phyloP scores from a whole-genome alignment of 2,797 vertebrate species.

The Squalus acanthias region DNA sequence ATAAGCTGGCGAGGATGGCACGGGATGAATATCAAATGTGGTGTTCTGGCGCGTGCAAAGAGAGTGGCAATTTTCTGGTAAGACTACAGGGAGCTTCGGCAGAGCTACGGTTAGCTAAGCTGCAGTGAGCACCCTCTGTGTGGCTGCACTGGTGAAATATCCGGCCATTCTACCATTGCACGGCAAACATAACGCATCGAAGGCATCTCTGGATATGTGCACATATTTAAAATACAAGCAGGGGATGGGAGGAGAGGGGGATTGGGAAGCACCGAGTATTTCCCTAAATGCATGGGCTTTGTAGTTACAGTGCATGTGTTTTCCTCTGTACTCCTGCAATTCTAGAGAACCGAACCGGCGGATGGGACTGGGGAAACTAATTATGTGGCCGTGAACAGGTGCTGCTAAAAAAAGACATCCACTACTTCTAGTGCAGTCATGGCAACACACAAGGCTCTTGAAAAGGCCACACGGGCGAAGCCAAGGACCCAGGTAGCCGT shows the following conservation, averaged over 20 bases:
- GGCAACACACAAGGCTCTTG: conserved; percentile 61
- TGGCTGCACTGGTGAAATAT: not conserved
- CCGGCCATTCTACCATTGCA: not conserved
- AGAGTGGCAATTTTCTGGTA: not conserved
- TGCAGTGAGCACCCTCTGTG: not conserved
- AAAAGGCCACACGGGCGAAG: conserved; percentile 57
- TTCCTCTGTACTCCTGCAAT: not conserved
- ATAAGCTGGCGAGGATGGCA: not conserved
- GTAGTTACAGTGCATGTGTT: not conserved
- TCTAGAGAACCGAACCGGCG: not conserved
- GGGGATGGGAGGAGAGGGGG: not conserved
- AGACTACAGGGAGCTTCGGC: not conserved
- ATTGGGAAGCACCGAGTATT: not conserved
- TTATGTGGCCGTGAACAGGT: not conserved
- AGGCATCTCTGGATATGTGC: not conserved
- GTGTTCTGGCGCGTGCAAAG: too few relatives aligned
- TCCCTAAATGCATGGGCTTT: not conserved
- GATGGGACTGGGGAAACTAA: not conserved
- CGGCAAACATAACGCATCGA: not conserved
- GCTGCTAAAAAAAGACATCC: not conserved
- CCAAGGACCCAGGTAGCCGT: conserved; percentile 58
- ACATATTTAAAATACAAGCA: not conserved
- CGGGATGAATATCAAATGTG: not conserved
- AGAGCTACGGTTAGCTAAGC: not conserved
- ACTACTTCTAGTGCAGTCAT: conserved; percentile 52